Evolutionary conservation across 2,888 invertebrate genomes (phyloP).

Genomic region (Amphipoea oculea): DNA sequence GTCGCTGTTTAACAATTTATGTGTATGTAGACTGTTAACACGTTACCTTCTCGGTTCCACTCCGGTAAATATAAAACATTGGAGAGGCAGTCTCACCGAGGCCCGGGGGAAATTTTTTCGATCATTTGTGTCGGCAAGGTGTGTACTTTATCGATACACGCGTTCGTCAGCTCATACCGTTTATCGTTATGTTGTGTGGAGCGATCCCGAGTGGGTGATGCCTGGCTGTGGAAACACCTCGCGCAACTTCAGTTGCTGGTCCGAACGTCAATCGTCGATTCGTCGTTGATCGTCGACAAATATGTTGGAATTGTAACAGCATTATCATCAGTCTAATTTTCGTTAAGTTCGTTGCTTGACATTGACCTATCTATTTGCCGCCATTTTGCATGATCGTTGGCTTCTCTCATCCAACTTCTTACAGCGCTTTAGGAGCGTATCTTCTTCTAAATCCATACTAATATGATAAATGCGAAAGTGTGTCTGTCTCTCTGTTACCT

Average conservation of each 20-base stretch:
- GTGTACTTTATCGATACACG: conserved; percentile 72
- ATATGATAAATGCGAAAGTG: no score
- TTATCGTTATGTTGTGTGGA: conserved; percentile 61
- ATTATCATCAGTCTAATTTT: not conserved
- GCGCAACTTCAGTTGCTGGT: not conserved
- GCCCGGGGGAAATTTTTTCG: conserved; percentile 77
- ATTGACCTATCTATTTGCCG: not conserved
- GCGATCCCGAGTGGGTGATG: conserved; percentile 43
- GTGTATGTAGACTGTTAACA: conserved; percentile 71
- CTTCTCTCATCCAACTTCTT: not conserved
- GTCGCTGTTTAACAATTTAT: conserved; percentile 73
- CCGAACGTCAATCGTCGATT: no score
- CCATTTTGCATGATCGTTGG: not conserved
- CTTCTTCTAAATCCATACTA: not conserved
- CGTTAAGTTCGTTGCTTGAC: not conserved
- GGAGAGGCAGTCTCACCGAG: conserved; percentile 65
- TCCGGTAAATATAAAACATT: conserved; percentile 74
- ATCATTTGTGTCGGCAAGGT: conserved; percentile 77
- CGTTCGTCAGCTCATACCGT: conserved; percentile 61
- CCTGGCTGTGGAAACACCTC: not conserved
- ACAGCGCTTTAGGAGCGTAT: not conserved
- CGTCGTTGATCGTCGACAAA: no score
- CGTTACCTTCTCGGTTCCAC: conserved; percentile 64
- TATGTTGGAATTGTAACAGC: not conserved
- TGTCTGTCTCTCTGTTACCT: no score